phyloP scores from a whole-genome alignment of 2,113 vertebrate genomes.

The Ctenodactylus gundi region DNA sequence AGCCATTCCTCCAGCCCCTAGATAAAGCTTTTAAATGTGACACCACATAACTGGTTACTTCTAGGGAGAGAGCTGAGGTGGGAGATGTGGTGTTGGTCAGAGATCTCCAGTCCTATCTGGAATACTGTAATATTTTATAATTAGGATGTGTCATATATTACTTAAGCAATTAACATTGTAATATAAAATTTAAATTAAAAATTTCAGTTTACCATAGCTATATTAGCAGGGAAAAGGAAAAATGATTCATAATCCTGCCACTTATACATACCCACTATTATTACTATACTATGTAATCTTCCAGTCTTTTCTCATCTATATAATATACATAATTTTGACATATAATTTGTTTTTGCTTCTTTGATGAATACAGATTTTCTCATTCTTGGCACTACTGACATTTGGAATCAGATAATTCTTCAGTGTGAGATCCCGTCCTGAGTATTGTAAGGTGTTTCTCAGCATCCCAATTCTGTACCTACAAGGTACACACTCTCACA shows the following conservation, averaged over 20 bases:
- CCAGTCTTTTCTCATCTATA: not conserved
- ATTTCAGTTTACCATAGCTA: not conserved
- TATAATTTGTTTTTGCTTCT: not conserved
- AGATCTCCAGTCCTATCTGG: not conserved
- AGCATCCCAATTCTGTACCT: not conserved
- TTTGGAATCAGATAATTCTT: slow-evolving; percentile 1
- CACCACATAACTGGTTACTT: not conserved
- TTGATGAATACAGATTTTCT: not conserved
- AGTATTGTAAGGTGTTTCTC: not conserved
- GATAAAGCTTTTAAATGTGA: not conserved
- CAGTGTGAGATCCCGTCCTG: not conserved
- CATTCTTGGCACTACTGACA: not conserved
- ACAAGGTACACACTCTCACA: not conserved
- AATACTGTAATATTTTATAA: not conserved
- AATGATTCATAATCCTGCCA: not conserved
- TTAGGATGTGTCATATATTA: not conserved
- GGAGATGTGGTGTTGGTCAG: not conserved
- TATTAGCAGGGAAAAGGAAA: not conserved
- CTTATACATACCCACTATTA: not conserved
- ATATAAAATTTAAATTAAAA: not conserved
- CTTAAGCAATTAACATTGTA: not conserved
- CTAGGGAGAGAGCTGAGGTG: not conserved
- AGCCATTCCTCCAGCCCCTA: too few species aligned
- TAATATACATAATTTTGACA: slow-evolving; percentile 19
- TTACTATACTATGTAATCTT: not conserved